These are phyloP conservation scores for Helogale parvula DNA, from an alignment of 2,113 vertebrate species.

Conservation along the genomic window DNA sequence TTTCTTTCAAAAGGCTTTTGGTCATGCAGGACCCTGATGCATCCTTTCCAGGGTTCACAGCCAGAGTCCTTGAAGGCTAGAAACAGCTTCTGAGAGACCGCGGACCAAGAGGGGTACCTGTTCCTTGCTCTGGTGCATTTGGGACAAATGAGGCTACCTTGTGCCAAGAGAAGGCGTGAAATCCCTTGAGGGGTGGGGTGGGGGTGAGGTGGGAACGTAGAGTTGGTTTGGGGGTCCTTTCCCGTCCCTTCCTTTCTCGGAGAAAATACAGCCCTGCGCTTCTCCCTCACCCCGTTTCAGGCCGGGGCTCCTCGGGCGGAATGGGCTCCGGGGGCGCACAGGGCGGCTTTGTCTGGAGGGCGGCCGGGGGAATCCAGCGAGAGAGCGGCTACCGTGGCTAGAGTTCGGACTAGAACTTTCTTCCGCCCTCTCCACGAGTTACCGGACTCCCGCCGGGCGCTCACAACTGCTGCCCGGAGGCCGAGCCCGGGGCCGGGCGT, in stretches of 20 bases:
- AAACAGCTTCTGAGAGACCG: not conserved
- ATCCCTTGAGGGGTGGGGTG: no score
- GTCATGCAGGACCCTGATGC: not conserved
- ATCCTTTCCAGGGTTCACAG: not conserved
- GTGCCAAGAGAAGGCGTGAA: not conserved
- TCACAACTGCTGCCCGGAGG: rapidly evolving
- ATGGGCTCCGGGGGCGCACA: not conserved
- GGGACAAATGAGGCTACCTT: not conserved
- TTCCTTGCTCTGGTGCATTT: not conserved
- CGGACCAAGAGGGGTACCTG: not conserved
- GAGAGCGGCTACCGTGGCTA: not conserved
- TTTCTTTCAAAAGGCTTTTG: not conserved
- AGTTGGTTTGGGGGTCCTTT: not conserved
- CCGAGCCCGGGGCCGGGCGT: no score
- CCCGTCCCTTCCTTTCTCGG: not conserved
- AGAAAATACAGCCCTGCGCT: not conserved
- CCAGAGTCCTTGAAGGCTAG: not conserved
- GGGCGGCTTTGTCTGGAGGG: constrained; percentile 41
- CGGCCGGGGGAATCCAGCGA: no score
- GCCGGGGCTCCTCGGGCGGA: rapidly evolving
- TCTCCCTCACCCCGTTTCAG: rapidly evolving
- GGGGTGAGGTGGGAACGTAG: not conserved
- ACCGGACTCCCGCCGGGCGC: rapidly evolving
- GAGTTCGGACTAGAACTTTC: constrained; percentile 49
- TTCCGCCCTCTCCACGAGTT: not conserved